These are phyloP conservation scores for Cheilosia urbana DNA, from an alignment of 2,888 invertebrate genomes.

Conservation along the genomic window DNA sequence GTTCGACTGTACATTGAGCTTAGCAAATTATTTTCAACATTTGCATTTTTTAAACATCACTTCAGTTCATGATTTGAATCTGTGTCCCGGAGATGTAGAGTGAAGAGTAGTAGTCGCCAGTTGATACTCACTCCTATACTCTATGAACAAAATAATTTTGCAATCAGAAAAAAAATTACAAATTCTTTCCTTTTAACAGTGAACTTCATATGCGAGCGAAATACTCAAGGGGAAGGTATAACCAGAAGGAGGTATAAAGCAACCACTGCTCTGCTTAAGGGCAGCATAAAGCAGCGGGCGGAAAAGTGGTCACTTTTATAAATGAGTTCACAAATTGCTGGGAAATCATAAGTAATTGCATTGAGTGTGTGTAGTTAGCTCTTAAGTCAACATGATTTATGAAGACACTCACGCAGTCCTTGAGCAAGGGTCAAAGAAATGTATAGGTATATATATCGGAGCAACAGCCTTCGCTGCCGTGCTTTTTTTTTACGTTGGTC, in stretches of 20 bases:
- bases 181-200: slow-evolving; percentile 73
- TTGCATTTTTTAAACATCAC: no score
- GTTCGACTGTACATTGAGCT: no score
- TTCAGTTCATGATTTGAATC: no score
- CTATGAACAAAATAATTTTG: slow-evolving; percentile 43
- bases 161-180: slow-evolving; percentile 53
- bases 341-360: slow-evolving; percentile 77
- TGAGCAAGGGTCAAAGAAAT: slow-evolving; percentile 73
- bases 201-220: slow-evolving; percentile 50
- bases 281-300: slow-evolving; percentile 52
- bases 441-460: slow-evolving; percentile 33
- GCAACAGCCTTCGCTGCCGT: slow-evolving; percentile 65
- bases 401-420: slow-evolving; percentile 73
- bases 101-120: no score
- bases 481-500: slow-evolving; percentile 32
- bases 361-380: slow-evolving; percentile 75
- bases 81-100: no score
- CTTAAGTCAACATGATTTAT: slow-evolving; percentile 75
- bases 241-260: neutral
- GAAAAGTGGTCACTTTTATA: slow-evolving; percentile 76
- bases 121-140: slow-evolving; percentile 10
- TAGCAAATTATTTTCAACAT: no score
- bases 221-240: slow-evolving; percentile 9
- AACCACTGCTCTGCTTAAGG: slow-evolving; percentile 37
- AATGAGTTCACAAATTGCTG: slow-evolving; percentile 76